Evolutionary conservation across 2,113 vertebrate genomes (phyloP), one percentile per base, ranked within the genome.

Genomic region (Nycticebus coucang): DNA sequence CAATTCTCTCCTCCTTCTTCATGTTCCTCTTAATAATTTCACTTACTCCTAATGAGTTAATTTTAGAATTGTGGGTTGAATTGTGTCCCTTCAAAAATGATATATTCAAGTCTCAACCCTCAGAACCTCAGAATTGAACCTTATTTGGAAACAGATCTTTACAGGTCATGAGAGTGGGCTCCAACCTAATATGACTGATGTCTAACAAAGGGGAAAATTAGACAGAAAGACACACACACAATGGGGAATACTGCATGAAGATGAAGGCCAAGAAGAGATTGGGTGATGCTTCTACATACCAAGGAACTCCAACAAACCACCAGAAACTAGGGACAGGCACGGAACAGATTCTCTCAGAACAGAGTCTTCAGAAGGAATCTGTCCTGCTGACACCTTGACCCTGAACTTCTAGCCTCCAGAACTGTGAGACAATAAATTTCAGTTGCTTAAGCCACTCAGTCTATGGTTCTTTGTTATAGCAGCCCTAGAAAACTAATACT

Each of bases 11-110:
- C 18, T 85, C 37, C 45, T 64, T 80, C 71, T 55, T 26, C 11
- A 2, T 87, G 19, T 62, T 87, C 84, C 72, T 81, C 24, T 28
- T 94, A 45, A 79, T 69, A 75, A 89, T 83, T 93, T 89, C 30
- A 75, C 69, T 87, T 92, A 71, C 68, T 83, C 24, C 53, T 53
- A 50, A 50, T 50, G 7, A 50, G 45, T 8, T 10, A 50, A 8
- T 50, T 50, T 50, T 50, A 50, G 45, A 50, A 22, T n/a, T 89
- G 41, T 83, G 33, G 59, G 17, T 79, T 83, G 33, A 93, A 45
- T 33, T 64, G 22, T 77, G 30, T n/a, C 28, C 41, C 28, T 5
- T 8, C 0, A 41, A 68, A 64, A 93, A 66, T 24, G 4, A 41
- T 11, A 11, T 45, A 1, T 64, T 89, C 30, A 30, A 10, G 22